These are phyloP conservation scores for Colinus virginianus DNA, from an alignment of 2,113 vertebrate genomes.

Conservation along the genomic window DNA sequence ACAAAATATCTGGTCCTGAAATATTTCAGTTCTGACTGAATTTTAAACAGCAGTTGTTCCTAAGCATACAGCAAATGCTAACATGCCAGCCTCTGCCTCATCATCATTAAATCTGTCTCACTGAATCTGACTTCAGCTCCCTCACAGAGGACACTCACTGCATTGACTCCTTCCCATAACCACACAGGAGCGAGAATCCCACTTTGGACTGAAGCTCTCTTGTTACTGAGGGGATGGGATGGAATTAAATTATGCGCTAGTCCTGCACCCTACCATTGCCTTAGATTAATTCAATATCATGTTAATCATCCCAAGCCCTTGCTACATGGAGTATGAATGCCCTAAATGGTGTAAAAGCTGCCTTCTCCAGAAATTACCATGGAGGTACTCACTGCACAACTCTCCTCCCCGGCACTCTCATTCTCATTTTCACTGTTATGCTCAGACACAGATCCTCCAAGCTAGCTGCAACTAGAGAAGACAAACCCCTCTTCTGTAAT, in stretches of 20 bases:
- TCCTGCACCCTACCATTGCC: not conserved
- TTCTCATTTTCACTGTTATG: not conserved
- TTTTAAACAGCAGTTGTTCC: not conserved
- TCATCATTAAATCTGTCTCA: not conserved
- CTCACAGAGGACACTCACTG: not conserved
- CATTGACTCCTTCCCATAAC: not conserved
- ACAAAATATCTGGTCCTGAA: not conserved
- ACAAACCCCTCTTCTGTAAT: rapidly evolving
- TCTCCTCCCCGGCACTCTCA: not conserved
- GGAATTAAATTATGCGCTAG: not conserved
- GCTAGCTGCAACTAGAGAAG: not conserved
- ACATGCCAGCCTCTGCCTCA: not conserved
- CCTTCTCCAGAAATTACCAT: not conserved
- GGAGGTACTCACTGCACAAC: not conserved
- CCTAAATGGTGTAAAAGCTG: not conserved
- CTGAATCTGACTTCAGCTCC: not conserved
- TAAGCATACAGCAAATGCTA: not conserved
- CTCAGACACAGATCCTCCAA: not conserved
- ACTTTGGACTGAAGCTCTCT: not conserved
- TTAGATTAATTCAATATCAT: not conserved
- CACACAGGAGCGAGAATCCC: not conserved
- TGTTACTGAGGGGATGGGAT: not conserved
- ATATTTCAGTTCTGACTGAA: not conserved
- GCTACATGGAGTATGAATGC: not conserved
- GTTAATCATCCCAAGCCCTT: not conserved